A percentile compares a stretch with the other conserved stretches of the same genome.
These are phyloP conservation scores for Myrmecobius fasciatus DNA, from an alignment of 2,113 vertebrate species.

Conservation along the genomic window DNA sequence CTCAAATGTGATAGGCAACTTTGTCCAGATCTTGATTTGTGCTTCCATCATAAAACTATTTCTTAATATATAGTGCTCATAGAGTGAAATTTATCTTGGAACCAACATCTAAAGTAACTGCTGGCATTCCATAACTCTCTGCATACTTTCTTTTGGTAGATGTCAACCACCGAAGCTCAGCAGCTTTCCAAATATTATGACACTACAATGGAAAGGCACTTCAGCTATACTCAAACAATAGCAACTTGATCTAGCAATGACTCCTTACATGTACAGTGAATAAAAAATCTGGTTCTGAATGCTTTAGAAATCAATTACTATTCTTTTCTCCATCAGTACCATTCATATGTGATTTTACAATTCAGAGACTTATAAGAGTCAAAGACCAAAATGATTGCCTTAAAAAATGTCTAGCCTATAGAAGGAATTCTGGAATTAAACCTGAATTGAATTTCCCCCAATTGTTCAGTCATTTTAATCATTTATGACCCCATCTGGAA, in stretches of 20 bases:
- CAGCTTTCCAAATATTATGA: slow-evolving; percentile 1
- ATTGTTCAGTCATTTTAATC: no score
- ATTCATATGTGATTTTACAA: not conserved
- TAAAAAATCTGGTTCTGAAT: not conserved
- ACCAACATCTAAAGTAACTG: not conserved
- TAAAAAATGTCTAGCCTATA: not conserved
- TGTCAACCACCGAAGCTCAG: not conserved
- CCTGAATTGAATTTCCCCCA: not conserved
- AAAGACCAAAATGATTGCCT: not conserved
- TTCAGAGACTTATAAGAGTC: not conserved
- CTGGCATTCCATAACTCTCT: not conserved
- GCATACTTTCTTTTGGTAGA: not conserved
- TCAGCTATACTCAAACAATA: not conserved
- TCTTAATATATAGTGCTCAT: not conserved
- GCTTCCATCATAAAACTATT: not conserved
- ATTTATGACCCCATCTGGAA: no score
- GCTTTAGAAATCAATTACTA: not conserved
- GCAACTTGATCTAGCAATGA: not conserved
- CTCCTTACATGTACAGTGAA: not conserved
- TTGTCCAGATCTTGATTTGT: not conserved
- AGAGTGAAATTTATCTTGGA: not conserved
- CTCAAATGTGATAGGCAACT: not conserved
- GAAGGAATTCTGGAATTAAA: not conserved
- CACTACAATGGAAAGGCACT: not conserved
- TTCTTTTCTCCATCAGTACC: not conserved